Base-by-base conservation (phyloP, 2,888 invertebrate species). In the Chydorus sphaericus region DNA sequence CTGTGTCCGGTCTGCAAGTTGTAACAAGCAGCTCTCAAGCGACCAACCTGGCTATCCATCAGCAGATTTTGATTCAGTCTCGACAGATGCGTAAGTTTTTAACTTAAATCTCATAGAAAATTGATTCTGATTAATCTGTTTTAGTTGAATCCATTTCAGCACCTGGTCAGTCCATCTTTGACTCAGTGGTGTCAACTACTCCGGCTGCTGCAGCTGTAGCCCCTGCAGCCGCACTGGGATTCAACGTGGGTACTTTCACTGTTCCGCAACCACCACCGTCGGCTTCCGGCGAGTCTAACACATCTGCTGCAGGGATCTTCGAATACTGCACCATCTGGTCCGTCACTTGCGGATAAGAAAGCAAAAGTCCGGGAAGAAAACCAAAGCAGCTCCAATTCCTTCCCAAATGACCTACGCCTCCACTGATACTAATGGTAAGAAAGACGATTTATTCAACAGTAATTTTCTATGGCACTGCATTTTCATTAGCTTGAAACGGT, bases 21-120 rank as follows among this genome's bases (percentile, higher is more conserved):
- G 33, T 33, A 5, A n/a, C 52, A 4, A n/a, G n/a, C n/a, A n/a
- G n/a, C n/a, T 36, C 36, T 18, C 52, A 52, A n/a, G 16, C 52
- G n/a, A 18, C 59, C 7, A 53, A 30, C 29, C 57, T 55, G 30
- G 55, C 56, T 16, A 38, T 56, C 11, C 57, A 51, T 18, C 57
- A 57, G 16, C 63, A 67, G 36, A 58, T 69, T 18, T 60, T 67
- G 44, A 60, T 67, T 8, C 67, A 69, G 54, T 63, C 69, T 7
- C 64, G 65, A 56, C 67, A 65, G 57, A 60, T 66, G 57, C 63
- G 68, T 68, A 61, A 65, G 66, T 62, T 14, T 39, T 7, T 23
- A 6, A n/a, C 11, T 50, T 4, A 26, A 16, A n/a, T 48, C 31
- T 16, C 29, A 48, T 16, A n/a, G 31, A 16, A 31, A 30, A 10